Evolutionary conservation across 2,113 vertebrate genomes (phyloP), one percentile per base, ranked within the genome.

Genomic region (Campylorhamphus procurvoides): DNA sequence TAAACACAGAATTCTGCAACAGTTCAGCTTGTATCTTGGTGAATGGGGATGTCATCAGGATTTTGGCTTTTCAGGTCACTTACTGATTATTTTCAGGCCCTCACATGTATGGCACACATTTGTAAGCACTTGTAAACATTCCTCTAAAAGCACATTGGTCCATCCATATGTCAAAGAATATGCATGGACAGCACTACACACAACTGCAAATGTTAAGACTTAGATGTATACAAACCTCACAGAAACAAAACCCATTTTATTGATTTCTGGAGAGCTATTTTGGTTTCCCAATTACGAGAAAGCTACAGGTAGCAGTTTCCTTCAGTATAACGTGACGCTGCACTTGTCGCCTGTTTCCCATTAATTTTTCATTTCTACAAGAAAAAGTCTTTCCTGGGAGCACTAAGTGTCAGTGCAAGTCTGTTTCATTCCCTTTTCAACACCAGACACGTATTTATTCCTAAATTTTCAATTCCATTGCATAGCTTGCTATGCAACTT

Each of bases 301-400:
- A 92, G 37, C 90, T 90, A 91, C 75, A 91, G 91, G 93, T 95
- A 79, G 76, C 58, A 72, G 88, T 71, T 97, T 59, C 44, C 69
- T 71, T 72, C 79, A 49, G 75, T n/a, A 24, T 53, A 85, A 85
- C 15, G 29, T 7, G 58, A 84, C 40, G 84, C 75, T 93, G 91
- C 87, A 95, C 49, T 72, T 90, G 91, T 93, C 12, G 2, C 69
- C 81, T 84, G 67, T 58, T 96, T 75, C 93, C 89, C 76, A 92
- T 92, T 94, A 90, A 94, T 94, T 96, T 96, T 96, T 95, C 78
- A 96, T 89, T 95, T 64, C 87, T 89, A 89, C 82, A 84, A 77
- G 91, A 49, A 82, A 84, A 96, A 84, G 64, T 79, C 75, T 91
- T 97, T 56, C 76, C 81, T 91, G 84, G 76, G 72, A 93, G 84